Percentiles rank a stretch among this genome's conserved stretches.
phyloP scores from a whole-genome alignment of 2,888 invertebrate species.

The Rotaria magnacalcarata region DNA sequence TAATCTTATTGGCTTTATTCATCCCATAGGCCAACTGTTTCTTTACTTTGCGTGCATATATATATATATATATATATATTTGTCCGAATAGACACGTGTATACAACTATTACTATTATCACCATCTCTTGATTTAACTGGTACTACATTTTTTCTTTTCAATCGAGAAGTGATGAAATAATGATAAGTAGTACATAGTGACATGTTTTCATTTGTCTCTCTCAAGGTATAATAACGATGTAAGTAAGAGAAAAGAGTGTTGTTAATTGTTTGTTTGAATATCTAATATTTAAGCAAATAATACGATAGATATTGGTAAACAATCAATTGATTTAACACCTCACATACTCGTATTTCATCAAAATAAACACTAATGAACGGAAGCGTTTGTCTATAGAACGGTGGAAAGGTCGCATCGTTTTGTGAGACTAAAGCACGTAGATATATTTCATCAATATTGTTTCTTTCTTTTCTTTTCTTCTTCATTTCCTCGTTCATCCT shows the following conservation, averaged over 20 bases:
- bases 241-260: neutral
- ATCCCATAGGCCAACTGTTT: too few relatives aligned
- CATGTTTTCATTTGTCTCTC: neutral
- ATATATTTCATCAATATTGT: too few relatives aligned
- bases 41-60: too few relatives aligned
- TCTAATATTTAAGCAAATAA: neutral
- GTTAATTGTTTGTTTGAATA: slow-evolving; percentile 19
- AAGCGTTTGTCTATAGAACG: neutral
- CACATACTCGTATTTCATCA: too few relatives aligned
- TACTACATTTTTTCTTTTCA: neutral
- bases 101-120: neutral
- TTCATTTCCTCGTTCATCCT: too few relatives aligned
- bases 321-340: too few relatives aligned
- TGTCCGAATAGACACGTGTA: too few relatives aligned
- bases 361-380: neutral
- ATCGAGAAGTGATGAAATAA: neutral
- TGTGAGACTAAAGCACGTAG: neutral
- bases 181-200: neutral
- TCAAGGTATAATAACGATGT: neutral
- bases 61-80: too few relatives aligned
- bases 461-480: too few relatives aligned
- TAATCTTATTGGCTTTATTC: too few relatives aligned
- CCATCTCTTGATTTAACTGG: neutral
- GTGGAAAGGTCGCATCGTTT: neutral
- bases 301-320: too few relatives aligned